Evolutionary conservation across 2,113 vertebrate genomes (phyloP).

Genomic region (Siphamia tubifer): DNA sequence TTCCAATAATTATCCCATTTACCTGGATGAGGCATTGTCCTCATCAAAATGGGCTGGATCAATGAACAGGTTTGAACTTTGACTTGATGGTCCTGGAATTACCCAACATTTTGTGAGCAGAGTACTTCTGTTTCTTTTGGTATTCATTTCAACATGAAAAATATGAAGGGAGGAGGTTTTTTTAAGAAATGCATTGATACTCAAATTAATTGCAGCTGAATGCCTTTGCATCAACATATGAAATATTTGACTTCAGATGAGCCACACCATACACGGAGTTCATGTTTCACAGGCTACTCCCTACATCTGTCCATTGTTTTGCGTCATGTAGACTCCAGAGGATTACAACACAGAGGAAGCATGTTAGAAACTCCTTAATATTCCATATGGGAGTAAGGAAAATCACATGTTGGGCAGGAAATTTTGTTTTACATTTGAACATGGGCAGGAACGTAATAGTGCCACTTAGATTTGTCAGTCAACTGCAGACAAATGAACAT

Average conservation of each 20-base stretch:
- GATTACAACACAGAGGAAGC: constrained; percentile 51
- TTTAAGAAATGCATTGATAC: not conserved
- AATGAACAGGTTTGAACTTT: too few species aligned
- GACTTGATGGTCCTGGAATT: too few species aligned
- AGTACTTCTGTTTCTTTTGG: too few species aligned
- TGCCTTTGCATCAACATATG: not conserved
- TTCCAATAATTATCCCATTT: too few species aligned
- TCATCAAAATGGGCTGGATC: too few species aligned
- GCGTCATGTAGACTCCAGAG: constrained; percentile 33
- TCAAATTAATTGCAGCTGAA: not conserved
- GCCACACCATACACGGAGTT: not conserved
- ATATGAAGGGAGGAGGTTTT: too few species aligned
- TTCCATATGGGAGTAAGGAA: constrained; percentile 3
- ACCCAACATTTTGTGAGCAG: too few species aligned
- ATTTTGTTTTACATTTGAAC: too few species aligned
- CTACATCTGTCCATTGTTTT: constrained; percentile 55
- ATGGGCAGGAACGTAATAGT: not conserved
- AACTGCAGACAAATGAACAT: constrained; percentile 3
- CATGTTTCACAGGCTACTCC: constrained; percentile 40
- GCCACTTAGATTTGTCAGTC: not conserved
- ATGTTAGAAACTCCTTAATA: constrained; percentile 34
- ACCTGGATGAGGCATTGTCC: too few species aligned
- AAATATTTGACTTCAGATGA: not conserved
- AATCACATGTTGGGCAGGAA: not conserved
- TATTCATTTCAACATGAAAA: too few species aligned